A percentile compares a stretch with the other conserved stretches of the same genome.
Conservation (phyloP, 2,888 invertebrate species). For the Amblyjoppa proteus region DNA sequence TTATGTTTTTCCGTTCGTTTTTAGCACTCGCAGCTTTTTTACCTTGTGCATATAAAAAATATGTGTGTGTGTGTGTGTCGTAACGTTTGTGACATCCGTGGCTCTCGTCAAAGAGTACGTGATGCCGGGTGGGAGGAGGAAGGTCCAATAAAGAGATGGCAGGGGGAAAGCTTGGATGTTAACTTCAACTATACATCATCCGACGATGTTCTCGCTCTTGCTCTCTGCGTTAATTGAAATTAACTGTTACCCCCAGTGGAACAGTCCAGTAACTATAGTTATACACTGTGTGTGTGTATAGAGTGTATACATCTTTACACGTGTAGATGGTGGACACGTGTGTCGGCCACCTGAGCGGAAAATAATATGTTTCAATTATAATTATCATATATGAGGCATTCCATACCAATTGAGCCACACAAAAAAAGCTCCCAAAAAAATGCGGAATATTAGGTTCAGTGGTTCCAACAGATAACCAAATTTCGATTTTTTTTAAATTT, state of each 20-base stretch:
- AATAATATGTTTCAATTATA: no score
- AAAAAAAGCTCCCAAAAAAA: no score
- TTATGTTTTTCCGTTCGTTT: conserved; percentile 36
- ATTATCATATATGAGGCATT: no score
- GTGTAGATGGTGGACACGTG: neutral
- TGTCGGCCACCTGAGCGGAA: no score
- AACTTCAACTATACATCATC: conserved; percentile 30
- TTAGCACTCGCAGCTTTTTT: conserved; percentile 14
- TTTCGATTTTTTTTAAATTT: no score
- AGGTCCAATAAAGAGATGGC: neutral
- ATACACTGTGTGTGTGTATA: neutral
- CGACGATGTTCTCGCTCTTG: conserved; percentile 37
- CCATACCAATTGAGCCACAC: no score
- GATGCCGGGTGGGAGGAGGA: neutral
- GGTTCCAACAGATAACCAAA: no score
- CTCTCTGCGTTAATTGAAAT: conserved; percentile 59
- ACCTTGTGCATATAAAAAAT: neutral
- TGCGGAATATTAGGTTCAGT: no score
- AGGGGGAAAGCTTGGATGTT: conserved; percentile 24
- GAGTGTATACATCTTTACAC: conserved; percentile 13
- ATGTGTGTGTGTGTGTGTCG: neutral
- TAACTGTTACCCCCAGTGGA: conserved; percentile 47
- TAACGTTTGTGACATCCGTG: neutral
- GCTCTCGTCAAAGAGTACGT: neutral
- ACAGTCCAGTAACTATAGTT: conserved; percentile 43